Conservation (phyloP, 2,888 invertebrate species). For the Drosophila bunnanda region DNA sequence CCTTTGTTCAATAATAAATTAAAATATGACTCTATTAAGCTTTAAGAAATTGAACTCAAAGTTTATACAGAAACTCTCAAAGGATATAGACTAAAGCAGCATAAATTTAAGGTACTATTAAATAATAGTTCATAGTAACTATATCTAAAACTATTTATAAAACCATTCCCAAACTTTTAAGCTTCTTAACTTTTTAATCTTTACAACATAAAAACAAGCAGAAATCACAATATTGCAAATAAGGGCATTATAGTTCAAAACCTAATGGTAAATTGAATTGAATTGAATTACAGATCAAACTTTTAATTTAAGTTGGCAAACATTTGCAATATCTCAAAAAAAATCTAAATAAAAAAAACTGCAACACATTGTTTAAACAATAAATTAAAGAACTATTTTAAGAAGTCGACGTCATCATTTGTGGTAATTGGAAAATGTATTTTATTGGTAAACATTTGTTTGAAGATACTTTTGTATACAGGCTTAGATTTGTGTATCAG, state of each 20-base stretch:
- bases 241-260: neutral
- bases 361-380: conserved; percentile 11
- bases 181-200: no score
- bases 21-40: neutral
- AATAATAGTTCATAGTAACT: no score
- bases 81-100: no score
- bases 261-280: neutral
- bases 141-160: no score
- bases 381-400: conserved; percentile 5
- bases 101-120: no score
- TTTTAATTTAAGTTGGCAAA: neutral
- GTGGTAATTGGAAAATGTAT: conserved; percentile 20
- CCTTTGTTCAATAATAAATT: no score
- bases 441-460: conserved; percentile 33
- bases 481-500: neutral
- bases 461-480: conserved; percentile 8
- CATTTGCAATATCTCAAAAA: neutral
- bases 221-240: no score
- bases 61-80: neutral
- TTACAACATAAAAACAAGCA: neutral
- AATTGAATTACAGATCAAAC: neutral
- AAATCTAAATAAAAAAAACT: no score
- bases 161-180: no score
- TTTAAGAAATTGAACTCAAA: neutral
- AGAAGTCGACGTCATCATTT: conserved; percentile 16